phyloP scores from a whole-genome alignment of 2,888 invertebrate species.

The Myopa testacea region DNA sequence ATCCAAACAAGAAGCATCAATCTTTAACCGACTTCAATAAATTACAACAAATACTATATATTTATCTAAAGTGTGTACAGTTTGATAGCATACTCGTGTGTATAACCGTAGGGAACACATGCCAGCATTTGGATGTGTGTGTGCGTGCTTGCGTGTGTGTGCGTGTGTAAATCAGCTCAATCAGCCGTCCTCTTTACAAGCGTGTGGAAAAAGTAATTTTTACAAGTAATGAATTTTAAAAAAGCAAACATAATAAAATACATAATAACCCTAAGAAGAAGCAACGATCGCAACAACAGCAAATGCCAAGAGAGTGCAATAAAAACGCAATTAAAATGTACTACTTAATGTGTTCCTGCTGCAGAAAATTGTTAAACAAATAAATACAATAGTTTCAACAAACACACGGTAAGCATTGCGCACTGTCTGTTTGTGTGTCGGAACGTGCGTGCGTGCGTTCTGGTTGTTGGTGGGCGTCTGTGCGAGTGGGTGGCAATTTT shows the following conservation, averaged over 20 bases:
- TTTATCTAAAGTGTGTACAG: too few species aligned
- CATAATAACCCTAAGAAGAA: background rate
- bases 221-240: background rate
- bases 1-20: too few species aligned
- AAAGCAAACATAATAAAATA: background rate
- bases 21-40: too few species aligned
- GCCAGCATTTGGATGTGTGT: conserved; percentile 13
- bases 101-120: background rate
- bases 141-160: conserved; percentile 29
- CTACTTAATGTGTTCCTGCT: conserved; percentile 27
- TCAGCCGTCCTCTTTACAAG: conserved; percentile 35
- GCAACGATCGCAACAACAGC: background rate
- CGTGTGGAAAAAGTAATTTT: conserved; percentile 20
- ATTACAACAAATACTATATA: too few species aligned
- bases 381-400: conserved; percentile 26
- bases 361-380: conserved; percentile 22
- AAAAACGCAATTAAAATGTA: background rate
- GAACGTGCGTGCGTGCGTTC: conserved; percentile 1
- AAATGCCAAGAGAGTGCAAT: background rate
- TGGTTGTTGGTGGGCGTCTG: background rate
- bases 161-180: conserved; percentile 16
- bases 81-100: background rate
- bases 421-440: conserved; percentile 6
- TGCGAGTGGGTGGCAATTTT: conserved; percentile 6
- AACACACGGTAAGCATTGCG: background rate